phyloP scores from a whole-genome alignment of 2,113 vertebrate species.

The Tyrannus savana region DNA sequence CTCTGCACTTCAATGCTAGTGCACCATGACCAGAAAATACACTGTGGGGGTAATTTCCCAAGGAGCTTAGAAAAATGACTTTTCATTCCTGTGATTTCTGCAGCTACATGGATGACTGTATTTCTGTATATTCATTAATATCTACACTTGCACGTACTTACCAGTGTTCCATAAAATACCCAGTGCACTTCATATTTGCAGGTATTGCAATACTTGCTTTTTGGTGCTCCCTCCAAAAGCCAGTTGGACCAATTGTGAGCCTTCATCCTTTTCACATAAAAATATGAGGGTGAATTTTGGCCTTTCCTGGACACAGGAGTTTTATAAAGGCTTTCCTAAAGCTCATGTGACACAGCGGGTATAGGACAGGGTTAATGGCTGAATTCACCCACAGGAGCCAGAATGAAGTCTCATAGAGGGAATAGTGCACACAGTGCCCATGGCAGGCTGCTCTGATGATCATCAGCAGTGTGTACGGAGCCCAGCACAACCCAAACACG shows the following conservation, averaged over 20 bases:
- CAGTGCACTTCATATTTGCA: not conserved
- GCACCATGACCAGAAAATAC: not conserved
- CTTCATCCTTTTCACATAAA: constrained; percentile 51
- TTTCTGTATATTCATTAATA: not conserved
- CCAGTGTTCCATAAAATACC: not conserved
- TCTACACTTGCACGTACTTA: not conserved
- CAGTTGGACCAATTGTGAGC: not conserved
- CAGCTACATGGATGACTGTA: not conserved
- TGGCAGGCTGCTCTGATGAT: constrained; percentile 79
- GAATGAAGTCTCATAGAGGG: constrained; percentile 78
- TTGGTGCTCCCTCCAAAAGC: not conserved
- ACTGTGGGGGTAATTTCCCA: not conserved
- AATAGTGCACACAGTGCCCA: constrained; percentile 68
- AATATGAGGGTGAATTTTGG: constrained; percentile 77
- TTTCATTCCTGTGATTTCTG: not conserved
- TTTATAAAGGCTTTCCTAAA: constrained; percentile 79
- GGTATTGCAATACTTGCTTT: not conserved
- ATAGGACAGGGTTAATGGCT: constrained; percentile 78
- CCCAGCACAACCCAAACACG: constrained; percentile 79
- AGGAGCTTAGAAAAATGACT: not conserved
- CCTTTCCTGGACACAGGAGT: constrained; percentile 74
- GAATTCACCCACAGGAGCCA: constrained; percentile 82
- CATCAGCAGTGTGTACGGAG: constrained; percentile 78
- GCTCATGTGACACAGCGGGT: constrained; percentile 76
- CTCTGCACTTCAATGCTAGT: not conserved